Base-by-base conservation (phyloP, 2,888 invertebrate genomes). In the Macroteleia sp. region DNA sequence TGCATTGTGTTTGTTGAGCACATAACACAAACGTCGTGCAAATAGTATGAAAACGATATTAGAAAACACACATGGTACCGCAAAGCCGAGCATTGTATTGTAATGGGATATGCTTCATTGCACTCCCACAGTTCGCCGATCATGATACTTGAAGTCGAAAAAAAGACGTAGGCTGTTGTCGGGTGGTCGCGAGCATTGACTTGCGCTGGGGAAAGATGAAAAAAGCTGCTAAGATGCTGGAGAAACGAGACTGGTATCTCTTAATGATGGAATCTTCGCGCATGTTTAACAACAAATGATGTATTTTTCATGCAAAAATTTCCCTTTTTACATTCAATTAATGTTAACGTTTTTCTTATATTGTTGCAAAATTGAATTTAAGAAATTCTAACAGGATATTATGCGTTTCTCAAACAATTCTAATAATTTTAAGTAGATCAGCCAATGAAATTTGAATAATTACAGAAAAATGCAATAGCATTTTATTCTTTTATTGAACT, bases 241-340 rank as follows among this genome's bases (percentile, higher is more conserved):
- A 78, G 79, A 84, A 80, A 82, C 77, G 82, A 83, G 86, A 83
- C 82, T 86, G 86, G 85, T 83, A 84, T 81, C 77, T 83, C 52
- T 77, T 81, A 84, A 85, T 83, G 87, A 88, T 86, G 85, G 85
- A 85, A 88, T 87, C 85, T 86, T 82, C 79, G 77, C 79, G 81
- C 81, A 54, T 67, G 67, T 70, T 61, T 44, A 46, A 62, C 71
- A 46, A 56, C 62, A 48, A 39, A 46, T 48, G 62, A 1, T 32
- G 44, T 20, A 44, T 71, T 61, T 54, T 54, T 10, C 17, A 22
- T 10, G 10, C 50, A 14, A 32, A 9, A 41, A 42, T 52, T 64
- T 54, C 42, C 52, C 20, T 17, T 54, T 64, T 64, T 44, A 17
- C 52, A 12, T 52, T 64, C 52, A 34, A 46, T 59, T 28, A 48